Percentiles rank a stretch among this genome's conserved stretches.
Evolutionary conservation across 2,797 vertebrate genomes (phyloP).

Genomic region (Leptoclinus maculatus): DNA sequence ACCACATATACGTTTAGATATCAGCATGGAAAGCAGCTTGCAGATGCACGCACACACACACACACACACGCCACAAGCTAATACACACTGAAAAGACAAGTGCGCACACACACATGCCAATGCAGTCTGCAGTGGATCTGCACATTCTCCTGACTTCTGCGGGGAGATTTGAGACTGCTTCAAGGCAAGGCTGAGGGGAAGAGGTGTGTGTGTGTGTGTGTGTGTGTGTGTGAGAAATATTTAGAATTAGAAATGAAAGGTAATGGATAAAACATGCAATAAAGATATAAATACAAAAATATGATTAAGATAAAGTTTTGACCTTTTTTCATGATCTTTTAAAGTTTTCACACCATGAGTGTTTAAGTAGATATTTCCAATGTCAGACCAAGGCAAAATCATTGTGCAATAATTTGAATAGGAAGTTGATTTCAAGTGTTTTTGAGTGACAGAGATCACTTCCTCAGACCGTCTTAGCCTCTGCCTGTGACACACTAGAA

Average conservation of each 20-base stretch:
- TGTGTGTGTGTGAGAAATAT: constrained; percentile 12
- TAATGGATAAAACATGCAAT: constrained; percentile 24
- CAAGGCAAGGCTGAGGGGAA: constrained; percentile 44
- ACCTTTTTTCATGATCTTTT: neutral
- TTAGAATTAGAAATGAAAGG: constrained; percentile 31
- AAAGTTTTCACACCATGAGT: constrained; percentile 13
- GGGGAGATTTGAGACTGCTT: constrained; percentile 44
- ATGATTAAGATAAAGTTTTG: neutral
- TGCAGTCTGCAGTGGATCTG: constrained; percentile 45
- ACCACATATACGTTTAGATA: constrained; percentile 50
- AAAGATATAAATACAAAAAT: neutral
- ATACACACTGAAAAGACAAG: constrained; percentile 20
- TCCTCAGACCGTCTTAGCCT: constrained; percentile 27
- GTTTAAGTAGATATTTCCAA: constrained; percentile 7
- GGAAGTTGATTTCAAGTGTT: neutral
- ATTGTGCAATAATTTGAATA: neutral
- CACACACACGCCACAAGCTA: constrained; percentile 1
- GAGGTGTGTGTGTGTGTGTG: constrained; percentile 20
- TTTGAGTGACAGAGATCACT: neutral
- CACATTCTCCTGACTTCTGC: constrained; percentile 57
- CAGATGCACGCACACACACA: constrained; percentile 2
- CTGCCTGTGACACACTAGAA: constrained; percentile 15
- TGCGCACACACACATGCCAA: constrained; percentile 30
- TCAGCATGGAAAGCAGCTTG: constrained; percentile 47
- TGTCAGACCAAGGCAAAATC: constrained; percentile 22